Base-by-base conservation (phyloP, 2,797 vertebrate genomes). In the Nannoperca australis region DNA sequence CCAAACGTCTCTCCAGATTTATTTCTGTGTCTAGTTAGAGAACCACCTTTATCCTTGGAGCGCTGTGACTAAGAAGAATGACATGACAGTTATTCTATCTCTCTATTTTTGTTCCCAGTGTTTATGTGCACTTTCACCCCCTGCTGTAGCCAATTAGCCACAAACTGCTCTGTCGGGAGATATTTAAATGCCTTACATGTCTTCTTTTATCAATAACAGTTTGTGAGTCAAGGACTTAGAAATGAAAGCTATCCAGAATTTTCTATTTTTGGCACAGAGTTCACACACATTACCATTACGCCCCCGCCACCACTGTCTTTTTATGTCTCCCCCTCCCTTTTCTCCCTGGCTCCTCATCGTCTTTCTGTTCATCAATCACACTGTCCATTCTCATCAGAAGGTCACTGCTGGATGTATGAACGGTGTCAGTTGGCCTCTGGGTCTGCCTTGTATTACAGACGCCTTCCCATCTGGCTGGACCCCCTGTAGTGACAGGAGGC, bases 191-290 rank as follows among this genome's bases (percentile, higher is more conserved):
- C 83, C 79, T 91, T 54, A 61, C 72, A 84, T 90, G 72, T 86
- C 91, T 89, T 74, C 61, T 85, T 89, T 81, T 81, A 90, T 92
- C 83, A 92, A 90, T 86, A 93, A 78, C 87, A 81, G 75, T 72
- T 78, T 44, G 54, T 91, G 89, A 93, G 78, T 91, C 88, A 92
- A 86, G 80, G 77, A 34, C 85, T 79, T 36, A 86, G 61, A 87
- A 90, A 93, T 86, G 85, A 91, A 87, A 89, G 27, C 82, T 68
- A 84, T 91, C 69, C 81, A 85, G 62, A 81, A 47, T 77, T 32
- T 74, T 91, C 87, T 93, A 94, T 93, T 94, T 93, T 92, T 94
- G 89, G 92, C 88, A 58, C 60, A 3, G 45, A 83, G 85, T 91
- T 91, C 87, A 91, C 81, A 91, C 74, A 81, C 79, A 64, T 88